Evolutionary conservation across 2,888 invertebrate species (phyloP), one percentile per base, ranked within the genome.

Genomic region (Mantis religiosa): DNA sequence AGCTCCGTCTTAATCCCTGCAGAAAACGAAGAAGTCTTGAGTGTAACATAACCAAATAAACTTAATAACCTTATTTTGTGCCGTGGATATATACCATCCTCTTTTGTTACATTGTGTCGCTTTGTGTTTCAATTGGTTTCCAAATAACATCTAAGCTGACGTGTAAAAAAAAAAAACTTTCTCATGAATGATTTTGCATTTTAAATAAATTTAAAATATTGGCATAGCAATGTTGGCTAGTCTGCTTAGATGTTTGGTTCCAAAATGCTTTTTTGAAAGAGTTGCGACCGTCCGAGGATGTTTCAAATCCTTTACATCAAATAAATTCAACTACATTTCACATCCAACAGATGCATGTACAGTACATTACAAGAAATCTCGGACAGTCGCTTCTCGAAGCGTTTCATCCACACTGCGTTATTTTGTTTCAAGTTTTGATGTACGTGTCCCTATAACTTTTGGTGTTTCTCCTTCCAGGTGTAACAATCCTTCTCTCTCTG

Each of bases 401-500:
- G 12, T 4, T n/a, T 47, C 30, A 30, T 28, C 84, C 71, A 54
- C 54, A 28, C 30, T 71, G 41, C 20, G 54, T n/a, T n/a, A 30
- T 20, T 14, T 25, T n/a, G 20, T 28, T 82, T 20, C 47, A 54
- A 91, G 85, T 87, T 85, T 41, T 30, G 34, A 41, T 87, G 84
- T 90, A 30, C 88, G 41, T 54, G 82, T 30, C 84, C 89, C 86
- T 85, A 84, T 88, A 89, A 90, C 41, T 89, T 90, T 71, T 82
- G 87, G 87, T 90, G 89, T 90, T 91, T 90, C 90, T 91, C 90
- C 90, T 93, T 94, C 90, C 94, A 98, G 98, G 98, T 94, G 98
- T 99, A 91, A 99, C 99, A 92, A 99, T 99, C 94, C 96, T 99
- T 92, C 96, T 99, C 94, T 99, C 99, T 92, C 95, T 99, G 94